Conservation (phyloP, 2,113 vertebrate species). For the Chaetops frenatus region DNA sequence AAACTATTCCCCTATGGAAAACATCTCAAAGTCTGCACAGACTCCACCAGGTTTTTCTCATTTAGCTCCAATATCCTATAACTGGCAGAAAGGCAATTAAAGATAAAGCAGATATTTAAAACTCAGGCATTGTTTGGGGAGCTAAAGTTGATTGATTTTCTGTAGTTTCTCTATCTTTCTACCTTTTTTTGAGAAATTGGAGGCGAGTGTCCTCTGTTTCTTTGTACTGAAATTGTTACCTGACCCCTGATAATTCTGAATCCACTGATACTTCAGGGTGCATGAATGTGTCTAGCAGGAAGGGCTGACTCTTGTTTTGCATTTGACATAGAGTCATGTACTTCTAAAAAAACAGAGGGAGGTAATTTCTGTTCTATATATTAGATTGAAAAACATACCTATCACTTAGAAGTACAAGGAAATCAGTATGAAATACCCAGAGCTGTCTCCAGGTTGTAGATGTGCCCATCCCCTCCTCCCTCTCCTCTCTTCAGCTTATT, state of each 20-base stretch:
- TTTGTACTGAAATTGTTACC: background rate
- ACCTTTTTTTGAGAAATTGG: background rate
- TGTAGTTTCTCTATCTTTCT: background rate
- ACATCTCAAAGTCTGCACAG: background rate
- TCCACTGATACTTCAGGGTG: background rate
- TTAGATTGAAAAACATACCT: background rate
- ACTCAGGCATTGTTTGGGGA: background rate
- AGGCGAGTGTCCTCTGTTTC: background rate
- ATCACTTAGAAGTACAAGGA: background rate
- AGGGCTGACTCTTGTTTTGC: background rate
- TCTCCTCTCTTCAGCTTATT: background rate
- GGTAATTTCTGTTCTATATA: background rate
- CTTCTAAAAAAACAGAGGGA: background rate
- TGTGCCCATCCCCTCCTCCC: background rate
- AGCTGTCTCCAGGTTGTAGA: background rate
- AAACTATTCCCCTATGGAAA: background rate
- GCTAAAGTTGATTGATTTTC: background rate
- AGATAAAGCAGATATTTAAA: background rate
- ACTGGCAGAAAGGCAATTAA: background rate
- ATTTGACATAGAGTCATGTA: background rate
- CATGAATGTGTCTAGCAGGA: background rate
- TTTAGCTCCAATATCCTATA: background rate
- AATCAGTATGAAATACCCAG: background rate
- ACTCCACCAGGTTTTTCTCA: background rate
- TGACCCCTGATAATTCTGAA: background rate